Base-by-base conservation (phyloP, 2,888 invertebrate genomes). In the Nysson spinosus region DNA sequence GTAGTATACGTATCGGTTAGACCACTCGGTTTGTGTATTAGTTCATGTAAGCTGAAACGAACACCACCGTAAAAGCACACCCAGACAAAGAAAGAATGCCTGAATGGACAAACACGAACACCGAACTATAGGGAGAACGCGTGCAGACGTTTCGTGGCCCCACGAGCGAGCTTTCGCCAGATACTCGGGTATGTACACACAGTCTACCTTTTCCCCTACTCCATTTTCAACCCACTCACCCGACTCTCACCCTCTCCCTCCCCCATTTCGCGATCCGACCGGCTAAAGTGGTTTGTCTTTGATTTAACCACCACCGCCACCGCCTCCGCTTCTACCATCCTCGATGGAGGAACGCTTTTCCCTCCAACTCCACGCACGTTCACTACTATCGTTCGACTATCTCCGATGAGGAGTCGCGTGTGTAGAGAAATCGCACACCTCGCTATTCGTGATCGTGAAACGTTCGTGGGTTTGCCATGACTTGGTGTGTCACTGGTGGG, bases 261-360 rank as follows among this genome's bases (percentile, higher is more conserved):
- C 47, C 47, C 54, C 70, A 50, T 55, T 58, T 69, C 69, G 60
- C 82, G 69, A 82, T 81, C 81, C 77, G 81, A 79, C 81, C 77
- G 78, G 78, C 78, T 81, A 83, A 85, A 86, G 85, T 86, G 84
- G 85, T 86, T 85, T 85, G 83, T 84, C 85, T 86, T 86, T 86
- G 85, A 86, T 86, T 85, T 85, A 85, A 81, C 82, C 77, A 80
- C 77, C 78, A 69, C 78, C 79, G 67, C 73, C 73, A 60, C 72
- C 69, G 52, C 69, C 56, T 47, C 63, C 40, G 49, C 52, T 35
- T 32, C 58, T 30, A 40, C 26, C 47, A 42, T 26, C 56, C 61
- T 51, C 62, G 69, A 68, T 68, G 58, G 72, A 68, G 71, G 56
- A 68, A 67, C 55, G 52, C 57, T 62, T 67, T 71, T 75, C 62